Conservation (phyloP, 2,888 invertebrate species). For the Boloria euphrosyne region DNA sequence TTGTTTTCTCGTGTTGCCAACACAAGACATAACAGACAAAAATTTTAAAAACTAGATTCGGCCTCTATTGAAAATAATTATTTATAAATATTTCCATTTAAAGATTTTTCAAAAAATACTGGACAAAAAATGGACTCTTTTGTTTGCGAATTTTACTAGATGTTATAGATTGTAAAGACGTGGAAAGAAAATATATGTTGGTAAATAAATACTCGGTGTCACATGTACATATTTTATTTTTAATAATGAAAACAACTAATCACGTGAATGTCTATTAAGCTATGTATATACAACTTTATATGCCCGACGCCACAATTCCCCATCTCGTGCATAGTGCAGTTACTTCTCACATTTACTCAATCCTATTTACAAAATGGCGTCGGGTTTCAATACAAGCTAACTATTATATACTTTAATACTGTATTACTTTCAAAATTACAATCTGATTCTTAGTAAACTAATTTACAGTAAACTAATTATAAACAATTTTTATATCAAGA, state of each 20-base stretch:
- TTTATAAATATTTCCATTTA: too few species aligned
- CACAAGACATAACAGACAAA: too few species aligned
- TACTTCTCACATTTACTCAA: constrained; percentile 45
- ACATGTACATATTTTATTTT: constrained; percentile 56
- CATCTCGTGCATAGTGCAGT: constrained; percentile 74
- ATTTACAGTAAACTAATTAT: too few species aligned
- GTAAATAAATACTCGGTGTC: constrained; percentile 44
- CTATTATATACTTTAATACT: constrained; percentile 23
- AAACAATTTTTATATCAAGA: too few species aligned
- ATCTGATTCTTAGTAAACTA: neutral
- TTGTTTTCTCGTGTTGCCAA: too few species aligned
- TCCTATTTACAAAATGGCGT: constrained; percentile 67
- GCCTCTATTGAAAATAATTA: too few species aligned
- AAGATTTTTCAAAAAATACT: too few species aligned
- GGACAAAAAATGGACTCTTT: too few species aligned
- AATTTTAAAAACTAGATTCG: too few species aligned
- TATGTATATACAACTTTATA: constrained; percentile 33
- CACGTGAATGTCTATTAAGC: constrained; percentile 38
- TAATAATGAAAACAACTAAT: constrained; percentile 44
- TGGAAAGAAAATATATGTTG: constrained; percentile 1
- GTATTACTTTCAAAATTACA: constrained; percentile 12
- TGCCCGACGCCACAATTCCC: constrained; percentile 73
- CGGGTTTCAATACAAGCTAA: constrained; percentile 27
- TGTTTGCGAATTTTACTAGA: too few species aligned
- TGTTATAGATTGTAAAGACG: neutral